These are phyloP conservation scores for Indri indri DNA, from an alignment of 2,113 vertebrate genomes.

Conservation along the genomic window DNA sequence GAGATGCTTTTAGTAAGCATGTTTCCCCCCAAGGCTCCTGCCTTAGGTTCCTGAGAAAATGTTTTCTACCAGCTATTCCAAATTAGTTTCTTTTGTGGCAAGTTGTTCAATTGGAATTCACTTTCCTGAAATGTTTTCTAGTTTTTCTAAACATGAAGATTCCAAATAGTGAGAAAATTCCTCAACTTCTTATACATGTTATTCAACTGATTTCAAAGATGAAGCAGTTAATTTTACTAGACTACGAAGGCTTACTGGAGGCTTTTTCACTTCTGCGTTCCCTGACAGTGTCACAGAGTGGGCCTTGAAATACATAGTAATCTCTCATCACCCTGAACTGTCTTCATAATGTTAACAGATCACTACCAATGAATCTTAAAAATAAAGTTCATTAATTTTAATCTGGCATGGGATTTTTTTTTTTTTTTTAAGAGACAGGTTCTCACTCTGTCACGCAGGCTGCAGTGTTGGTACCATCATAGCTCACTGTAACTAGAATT, in stretches of 20 bases:
- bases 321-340: background rate
- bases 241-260: background rate
- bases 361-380: background rate
- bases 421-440: too few relatives aligned
- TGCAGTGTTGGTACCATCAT: too few relatives aligned
- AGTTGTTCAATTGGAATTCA: background rate
- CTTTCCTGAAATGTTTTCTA: background rate
- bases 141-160: constrained; percentile 3
- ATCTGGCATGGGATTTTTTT: background rate
- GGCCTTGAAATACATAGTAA: background rate
- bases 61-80: background rate
- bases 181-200: background rate
- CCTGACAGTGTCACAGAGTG: background rate
- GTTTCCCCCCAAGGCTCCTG: background rate
- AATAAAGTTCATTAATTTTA: constrained; percentile 56
- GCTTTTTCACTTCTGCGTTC: background rate
- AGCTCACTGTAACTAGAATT: too few relatives aligned
- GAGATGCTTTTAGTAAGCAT: background rate
- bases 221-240: background rate
- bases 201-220: background rate
- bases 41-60: background rate
- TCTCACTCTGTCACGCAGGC: too few relatives aligned
- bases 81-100: background rate
- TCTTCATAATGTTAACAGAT: background rate
- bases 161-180: constrained; percentile 8